Evolutionary conservation across 2,888 invertebrate species (phyloP).

Genomic region (Oscheius sp.): DNA sequence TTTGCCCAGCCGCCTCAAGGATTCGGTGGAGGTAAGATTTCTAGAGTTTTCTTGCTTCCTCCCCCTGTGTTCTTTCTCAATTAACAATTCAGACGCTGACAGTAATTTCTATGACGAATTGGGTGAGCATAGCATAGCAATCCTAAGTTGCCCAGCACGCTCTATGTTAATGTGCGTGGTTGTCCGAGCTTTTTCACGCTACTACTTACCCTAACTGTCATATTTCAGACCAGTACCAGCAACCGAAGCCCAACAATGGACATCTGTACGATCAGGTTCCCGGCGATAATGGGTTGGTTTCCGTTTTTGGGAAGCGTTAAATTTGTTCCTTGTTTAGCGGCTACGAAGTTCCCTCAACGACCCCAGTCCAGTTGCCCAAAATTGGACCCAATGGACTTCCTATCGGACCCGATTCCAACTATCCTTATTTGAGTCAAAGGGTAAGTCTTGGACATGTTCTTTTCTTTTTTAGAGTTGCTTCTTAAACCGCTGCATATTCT

Average conservation of each 20-base stretch:
- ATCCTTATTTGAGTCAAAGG: constrained; percentile 56
- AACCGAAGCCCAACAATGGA: constrained; percentile 6
- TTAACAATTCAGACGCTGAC: constrained; percentile 27
- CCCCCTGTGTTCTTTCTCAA: neutral
- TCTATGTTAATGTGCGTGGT: constrained; percentile 11
- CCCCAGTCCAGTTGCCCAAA: constrained; percentile 43
- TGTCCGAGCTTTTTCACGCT: constrained; percentile 3
- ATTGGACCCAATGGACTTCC: constrained; percentile 62
- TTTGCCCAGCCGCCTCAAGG: too few species aligned
- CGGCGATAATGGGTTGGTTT: constrained; percentile 21
- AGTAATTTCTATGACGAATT: constrained; percentile 36
- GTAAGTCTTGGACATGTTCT: constrained; percentile 34
- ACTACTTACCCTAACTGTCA: neutral
- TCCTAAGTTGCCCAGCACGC: constrained; percentile 19
- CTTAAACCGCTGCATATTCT: neutral
- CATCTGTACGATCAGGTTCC: constrained; percentile 54
- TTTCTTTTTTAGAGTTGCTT: neutral
- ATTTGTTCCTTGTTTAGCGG: constrained; percentile 8
- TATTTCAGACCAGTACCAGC: constrained; percentile 10
- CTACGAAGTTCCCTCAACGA: constrained; percentile 9
- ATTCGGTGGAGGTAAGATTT: constrained; percentile 6
- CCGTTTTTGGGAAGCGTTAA: neutral
- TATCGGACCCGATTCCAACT: constrained; percentile 42
- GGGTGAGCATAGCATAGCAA: constrained; percentile 8
- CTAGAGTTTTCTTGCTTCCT: neutral